These are phyloP conservation scores for Gerosis bhagava DNA, from an alignment of 2,888 invertebrate genomes.

Conservation along the genomic window DNA sequence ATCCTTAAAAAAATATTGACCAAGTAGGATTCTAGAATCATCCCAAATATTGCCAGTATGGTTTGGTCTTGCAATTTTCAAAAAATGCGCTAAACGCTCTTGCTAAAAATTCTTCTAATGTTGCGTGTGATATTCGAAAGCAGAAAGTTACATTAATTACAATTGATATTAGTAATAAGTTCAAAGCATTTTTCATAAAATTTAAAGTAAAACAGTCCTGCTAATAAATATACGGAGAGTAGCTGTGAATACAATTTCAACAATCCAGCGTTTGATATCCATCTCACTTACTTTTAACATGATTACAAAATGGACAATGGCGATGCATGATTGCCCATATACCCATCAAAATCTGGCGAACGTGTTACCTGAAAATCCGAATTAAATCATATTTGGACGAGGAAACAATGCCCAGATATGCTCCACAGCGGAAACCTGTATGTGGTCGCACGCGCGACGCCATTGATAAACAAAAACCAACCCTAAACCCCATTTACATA, in stretches of 20 bases:
- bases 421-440: slow-evolving; percentile 63
- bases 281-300: slow-evolving; percentile 4
- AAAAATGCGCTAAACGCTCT: no score
- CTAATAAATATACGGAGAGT: no score
- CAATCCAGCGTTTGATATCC: not conserved
- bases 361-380: slow-evolving; percentile 65
- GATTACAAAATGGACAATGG: slow-evolving; percentile 21
- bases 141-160: no score
- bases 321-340: slow-evolving; percentile 14
- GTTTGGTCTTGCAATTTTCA: no score
- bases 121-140: no score
- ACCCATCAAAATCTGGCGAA: slow-evolving; percentile 52
- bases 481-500: slow-evolving; percentile 31
- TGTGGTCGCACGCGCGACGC: slow-evolving; percentile 47
- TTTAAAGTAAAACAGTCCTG: no score
- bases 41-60: no score
- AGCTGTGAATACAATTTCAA: not conserved
- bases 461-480: slow-evolving; percentile 28
- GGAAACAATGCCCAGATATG: slow-evolving; percentile 50
- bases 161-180: not conserved
- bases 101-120: no score
- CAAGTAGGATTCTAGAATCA: no score
- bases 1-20: no score
- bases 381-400: slow-evolving; percentile 64
- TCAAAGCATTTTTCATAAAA: no score